Conservation (phyloP, 1,140 invertebrate genomes). For the Drosophila bocki region DNA sequence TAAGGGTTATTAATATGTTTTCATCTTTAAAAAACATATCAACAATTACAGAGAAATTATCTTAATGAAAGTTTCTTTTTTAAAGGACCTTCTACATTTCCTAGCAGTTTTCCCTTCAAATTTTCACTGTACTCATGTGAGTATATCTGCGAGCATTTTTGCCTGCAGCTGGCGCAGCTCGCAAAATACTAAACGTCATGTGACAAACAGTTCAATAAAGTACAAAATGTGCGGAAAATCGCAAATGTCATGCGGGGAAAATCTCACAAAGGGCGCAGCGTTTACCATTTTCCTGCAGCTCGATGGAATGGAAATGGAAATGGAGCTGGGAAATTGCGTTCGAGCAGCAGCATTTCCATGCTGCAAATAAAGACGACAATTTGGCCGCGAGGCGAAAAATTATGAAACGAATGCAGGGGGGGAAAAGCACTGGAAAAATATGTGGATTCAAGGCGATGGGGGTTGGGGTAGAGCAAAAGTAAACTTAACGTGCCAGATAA, state of each 20-base stretch:
- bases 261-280: constrained; percentile 65
- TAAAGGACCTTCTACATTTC: background rate
- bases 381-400: constrained; percentile 80
- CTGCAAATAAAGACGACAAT: constrained; percentile 82
- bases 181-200: constrained; percentile 66
- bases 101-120: background rate
- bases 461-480: constrained; percentile 41
- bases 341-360: constrained; percentile 68
- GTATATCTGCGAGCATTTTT: background rate
- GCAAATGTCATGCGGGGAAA: constrained; percentile 77
- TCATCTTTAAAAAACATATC: background rate
- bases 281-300: constrained; percentile 59
- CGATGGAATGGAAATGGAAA: constrained; percentile 72
- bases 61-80: no score
- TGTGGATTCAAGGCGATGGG: constrained; percentile 11
- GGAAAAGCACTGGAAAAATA: constrained; percentile 20
- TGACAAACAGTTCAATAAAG: constrained; percentile 84
- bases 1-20: background rate
- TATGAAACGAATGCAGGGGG: constrained; percentile 59
- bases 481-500: constrained; percentile 82
- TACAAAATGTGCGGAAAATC: constrained; percentile 84
- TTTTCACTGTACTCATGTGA: constrained; percentile 9
- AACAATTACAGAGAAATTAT: no score
- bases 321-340: constrained; percentile 59
- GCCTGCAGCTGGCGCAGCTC: constrained; percentile 42